A percentile compares a stretch with the other conserved stretches of the same genome.
Conservation (phyloP, 2,113 vertebrate species). For the Athene noctua region DNA sequence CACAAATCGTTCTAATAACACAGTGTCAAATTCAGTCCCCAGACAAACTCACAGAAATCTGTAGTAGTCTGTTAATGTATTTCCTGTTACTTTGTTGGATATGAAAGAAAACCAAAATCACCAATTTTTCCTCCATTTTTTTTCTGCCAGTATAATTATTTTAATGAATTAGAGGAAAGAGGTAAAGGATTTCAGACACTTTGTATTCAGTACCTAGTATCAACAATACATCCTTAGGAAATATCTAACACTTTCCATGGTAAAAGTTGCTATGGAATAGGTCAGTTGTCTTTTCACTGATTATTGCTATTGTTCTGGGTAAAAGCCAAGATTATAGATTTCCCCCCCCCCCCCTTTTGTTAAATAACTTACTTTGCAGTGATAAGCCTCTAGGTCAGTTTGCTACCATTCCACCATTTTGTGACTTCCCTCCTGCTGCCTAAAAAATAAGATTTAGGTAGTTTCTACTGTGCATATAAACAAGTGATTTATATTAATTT, state of each 20-base stretch:
- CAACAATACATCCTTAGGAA: not conserved
- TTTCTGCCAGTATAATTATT: not conserved
- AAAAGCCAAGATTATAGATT: not conserved
- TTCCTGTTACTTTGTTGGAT: not conserved
- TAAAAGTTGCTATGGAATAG: not conserved
- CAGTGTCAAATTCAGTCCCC: not conserved
- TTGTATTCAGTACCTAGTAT: not conserved
- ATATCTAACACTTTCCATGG: not conserved
- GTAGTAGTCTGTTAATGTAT: not conserved
- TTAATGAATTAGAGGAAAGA: not conserved
- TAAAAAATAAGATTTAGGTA: not conserved
- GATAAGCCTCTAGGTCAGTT: not conserved
- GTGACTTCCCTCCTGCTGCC: not conserved
- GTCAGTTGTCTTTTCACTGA: not conserved
- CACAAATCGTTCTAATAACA: not conserved
- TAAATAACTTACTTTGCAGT: not conserved
- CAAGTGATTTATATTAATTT: not conserved
- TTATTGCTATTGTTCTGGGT: not conserved
- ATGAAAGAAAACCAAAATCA: not conserved
- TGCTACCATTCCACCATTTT: not conserved
- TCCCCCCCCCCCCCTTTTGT: not conserved
- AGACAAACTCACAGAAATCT: not conserved
- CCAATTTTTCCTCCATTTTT: rapidly evolving
- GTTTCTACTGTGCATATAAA: not conserved
- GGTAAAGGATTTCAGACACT: not conserved